phyloP scores from a whole-genome alignment of 2,113 vertebrate genomes.

The Typhlomys cinereus region DNA sequence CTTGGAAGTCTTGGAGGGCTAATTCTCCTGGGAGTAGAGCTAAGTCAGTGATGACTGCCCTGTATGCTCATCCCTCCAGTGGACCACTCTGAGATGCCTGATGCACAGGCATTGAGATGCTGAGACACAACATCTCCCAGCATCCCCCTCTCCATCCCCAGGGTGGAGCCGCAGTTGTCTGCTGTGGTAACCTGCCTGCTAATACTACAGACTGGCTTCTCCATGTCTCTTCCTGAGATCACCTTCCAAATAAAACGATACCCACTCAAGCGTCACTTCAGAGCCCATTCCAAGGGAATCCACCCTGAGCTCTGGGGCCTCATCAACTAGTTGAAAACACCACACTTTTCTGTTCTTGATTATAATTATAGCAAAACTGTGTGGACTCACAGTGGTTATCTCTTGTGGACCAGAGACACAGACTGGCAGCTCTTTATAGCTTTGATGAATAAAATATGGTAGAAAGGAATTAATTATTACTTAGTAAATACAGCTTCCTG shows the following conservation, averaged over 20 bases:
- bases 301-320: not conserved
- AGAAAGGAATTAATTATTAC: slow-evolving; percentile 58
- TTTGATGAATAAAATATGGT: slow-evolving; percentile 66
- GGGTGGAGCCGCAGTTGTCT: not conserved
- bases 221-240: not conserved
- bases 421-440: slow-evolving; percentile 26
- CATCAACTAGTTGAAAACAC: not conserved
- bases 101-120: too few relatives aligned
- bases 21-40: not conserved
- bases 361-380: not conserved
- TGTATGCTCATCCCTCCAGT: not conserved
- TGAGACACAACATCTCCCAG: accelerated
- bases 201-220: not conserved
- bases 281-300: not conserved
- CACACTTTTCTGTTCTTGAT: not conserved
- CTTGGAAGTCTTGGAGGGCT: not conserved
- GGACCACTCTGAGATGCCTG: not conserved
- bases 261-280: not conserved
- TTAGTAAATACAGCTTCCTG: slow-evolving; percentile 43
- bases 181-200: not conserved
- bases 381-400: not conserved
- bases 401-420: not conserved
- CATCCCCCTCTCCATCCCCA: accelerated
- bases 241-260: not conserved
- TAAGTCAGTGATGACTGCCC: not conserved